Evolutionary conservation across 2,797 vertebrate species (phyloP).

Genomic region (Ptychobarbus kaznakovi): DNA sequence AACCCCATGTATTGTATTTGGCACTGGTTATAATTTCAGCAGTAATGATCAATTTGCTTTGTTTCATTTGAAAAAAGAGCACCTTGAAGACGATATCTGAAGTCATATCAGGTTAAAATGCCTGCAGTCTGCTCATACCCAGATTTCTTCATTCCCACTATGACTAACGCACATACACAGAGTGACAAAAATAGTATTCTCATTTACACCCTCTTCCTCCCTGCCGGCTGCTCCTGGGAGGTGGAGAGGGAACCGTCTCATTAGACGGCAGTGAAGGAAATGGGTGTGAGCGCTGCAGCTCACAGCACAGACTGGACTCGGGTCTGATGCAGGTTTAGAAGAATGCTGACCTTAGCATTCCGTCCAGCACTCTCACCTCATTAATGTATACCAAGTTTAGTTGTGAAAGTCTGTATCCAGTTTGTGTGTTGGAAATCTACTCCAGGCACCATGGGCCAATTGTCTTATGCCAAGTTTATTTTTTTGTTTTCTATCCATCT

Average conservation of each 20-base stretch:
- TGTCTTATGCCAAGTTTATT: too few species aligned
- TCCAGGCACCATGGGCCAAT: too few species aligned
- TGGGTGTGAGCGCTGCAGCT: constrained; percentile 26
- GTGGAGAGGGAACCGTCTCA: constrained; percentile 46
- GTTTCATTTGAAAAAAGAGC: not conserved
- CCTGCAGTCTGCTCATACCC: constrained; percentile 36
- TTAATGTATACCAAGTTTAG: constrained; percentile 30
- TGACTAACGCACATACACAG: constrained; percentile 10
- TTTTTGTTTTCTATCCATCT: too few species aligned
- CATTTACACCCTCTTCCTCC: constrained; percentile 55
- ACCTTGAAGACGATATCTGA: not conserved
- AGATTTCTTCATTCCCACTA: constrained; percentile 35
- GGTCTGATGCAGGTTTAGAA: constrained; percentile 2
- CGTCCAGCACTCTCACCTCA: not conserved
- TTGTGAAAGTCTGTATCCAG: not conserved
- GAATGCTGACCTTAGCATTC: constrained; percentile 23
- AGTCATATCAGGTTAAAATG: constrained; percentile 26
- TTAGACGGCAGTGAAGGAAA: constrained; percentile 45
- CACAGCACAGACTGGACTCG: not conserved
- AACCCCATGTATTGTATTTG: not conserved
- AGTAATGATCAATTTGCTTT: not conserved
- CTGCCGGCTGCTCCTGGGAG: constrained; percentile 32
- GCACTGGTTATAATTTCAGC: not conserved
- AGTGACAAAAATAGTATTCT: constrained; percentile 50
- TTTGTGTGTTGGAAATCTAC: too few species aligned